Base-by-base conservation (phyloP, 2,113 vertebrate species). In the Oceanodroma tethys region DNA sequence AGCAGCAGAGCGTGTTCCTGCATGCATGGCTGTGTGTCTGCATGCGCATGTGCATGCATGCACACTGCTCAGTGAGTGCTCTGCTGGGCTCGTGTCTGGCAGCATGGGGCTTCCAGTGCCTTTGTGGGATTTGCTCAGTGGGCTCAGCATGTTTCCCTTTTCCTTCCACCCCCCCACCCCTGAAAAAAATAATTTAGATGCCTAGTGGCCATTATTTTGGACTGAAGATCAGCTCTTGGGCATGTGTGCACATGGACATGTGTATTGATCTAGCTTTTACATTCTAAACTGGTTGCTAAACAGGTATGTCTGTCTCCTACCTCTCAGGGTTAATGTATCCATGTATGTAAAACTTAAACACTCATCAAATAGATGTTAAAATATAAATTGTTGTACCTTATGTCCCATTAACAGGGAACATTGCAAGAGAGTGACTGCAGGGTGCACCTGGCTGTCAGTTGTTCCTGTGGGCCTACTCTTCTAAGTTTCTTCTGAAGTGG, bases 221-320 rank as follows among this genome's bases (percentile, higher is more conserved):
- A 26, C 38, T 47, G 53, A 40, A 75, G 40, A 48, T 29, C 3
- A 58, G 32, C 23, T 65, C 34, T 60, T 25, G 40, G 34, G 29
- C 10, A 4, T 7, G 6, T 19, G 43, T n/a, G 81, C 7, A 7
- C 2, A 0, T 4, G 7, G 25, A 30, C 8, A 6, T 7, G 26
- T 9, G 38, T 30, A 6, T 27, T 27, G 32, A 45, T 52, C 38
- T 26, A 16, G 14, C 29, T 66, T 59, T n/a, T 52, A 12, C 11
- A 7, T 45, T 36, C 29, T 67, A 6, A 59, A 18, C 19, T 30
- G 14, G 8, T 27, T 30, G 40, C 11, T 53, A 11, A 53, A 47
- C 21, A 50, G 34, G 0, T 34, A 3, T 1, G 11, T 27, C 53
- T 36, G 4, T 20, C 9, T 70, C 48, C 34, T 65, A 1, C 38